Evolutionary conservation across 2,888 invertebrate species (phyloP).

Genomic region (Drosophila testacea): DNA sequence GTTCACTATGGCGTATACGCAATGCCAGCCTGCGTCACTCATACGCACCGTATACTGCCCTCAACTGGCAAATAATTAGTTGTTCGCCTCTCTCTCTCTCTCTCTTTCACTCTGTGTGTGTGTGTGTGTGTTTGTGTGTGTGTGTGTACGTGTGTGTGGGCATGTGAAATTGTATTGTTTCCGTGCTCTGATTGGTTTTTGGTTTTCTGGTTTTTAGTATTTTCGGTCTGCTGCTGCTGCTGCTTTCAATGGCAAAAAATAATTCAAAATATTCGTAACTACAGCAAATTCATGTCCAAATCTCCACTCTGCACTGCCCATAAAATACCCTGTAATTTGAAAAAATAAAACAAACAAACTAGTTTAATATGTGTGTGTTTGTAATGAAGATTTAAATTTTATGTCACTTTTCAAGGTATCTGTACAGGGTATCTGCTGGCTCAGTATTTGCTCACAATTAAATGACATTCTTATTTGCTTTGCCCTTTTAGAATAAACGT

Average conservation of each 20-base stretch:
- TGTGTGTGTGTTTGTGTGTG: not conserved
- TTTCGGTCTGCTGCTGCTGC: slow-evolving; percentile 19
- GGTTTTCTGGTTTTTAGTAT: slow-evolving; percentile 18
- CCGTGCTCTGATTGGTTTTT: slow-evolving; percentile 19
- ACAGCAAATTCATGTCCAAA: not conserved
- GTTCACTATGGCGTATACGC: slow-evolving; percentile 23
- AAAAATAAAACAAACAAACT: too few species aligned
- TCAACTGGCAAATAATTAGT: slow-evolving; percentile 37
- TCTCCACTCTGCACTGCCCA: too few species aligned
- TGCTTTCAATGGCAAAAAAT: slow-evolving; percentile 19
- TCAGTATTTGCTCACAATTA: too few species aligned
- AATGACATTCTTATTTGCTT: not conserved
- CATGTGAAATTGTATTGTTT: slow-evolving; percentile 16
- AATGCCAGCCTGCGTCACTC: slow-evolving; percentile 24
- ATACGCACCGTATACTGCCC: slow-evolving; percentile 42
- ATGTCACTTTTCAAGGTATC: too few species aligned
- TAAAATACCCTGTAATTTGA: slow-evolving; percentile 1
- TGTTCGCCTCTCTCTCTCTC: slow-evolving; percentile 1
- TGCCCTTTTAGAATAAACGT: slow-evolving; percentile 4
- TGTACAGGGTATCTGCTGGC: slow-evolving; percentile 1
- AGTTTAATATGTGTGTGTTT: too few species aligned
- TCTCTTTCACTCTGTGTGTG: too few species aligned
- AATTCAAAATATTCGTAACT: slow-evolving; percentile 16
- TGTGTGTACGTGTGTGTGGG: not conserved
- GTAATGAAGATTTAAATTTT: too few species aligned